These are phyloP conservation scores for Charina bottae DNA, from an alignment of 2,113 vertebrate genomes.

Conservation along the genomic window DNA sequence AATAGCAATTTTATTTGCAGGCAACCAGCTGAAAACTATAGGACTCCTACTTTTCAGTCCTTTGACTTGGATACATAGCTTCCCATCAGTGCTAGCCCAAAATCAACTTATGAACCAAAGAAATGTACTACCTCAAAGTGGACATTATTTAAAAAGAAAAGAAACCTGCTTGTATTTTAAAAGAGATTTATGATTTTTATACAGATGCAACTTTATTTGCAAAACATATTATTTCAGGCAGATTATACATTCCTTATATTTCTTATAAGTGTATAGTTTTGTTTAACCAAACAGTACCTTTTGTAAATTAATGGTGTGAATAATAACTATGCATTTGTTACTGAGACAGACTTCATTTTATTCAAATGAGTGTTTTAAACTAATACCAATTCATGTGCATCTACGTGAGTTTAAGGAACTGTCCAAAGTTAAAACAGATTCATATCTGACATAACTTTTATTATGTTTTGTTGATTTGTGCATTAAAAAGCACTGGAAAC, in stretches of 20 bases:
- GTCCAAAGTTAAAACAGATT: slow-evolving; percentile 62
- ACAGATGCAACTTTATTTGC: slow-evolving; percentile 78
- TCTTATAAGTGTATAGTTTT: slow-evolving; percentile 79
- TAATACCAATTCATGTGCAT: slow-evolving; percentile 65
- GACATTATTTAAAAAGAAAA: slow-evolving; percentile 76
- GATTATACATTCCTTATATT: slow-evolving; percentile 71
- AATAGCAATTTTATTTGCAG: slow-evolving; percentile 70
- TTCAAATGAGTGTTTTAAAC: slow-evolving; percentile 72
- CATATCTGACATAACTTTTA: slow-evolving; percentile 73
- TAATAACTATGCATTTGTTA: slow-evolving; percentile 80
- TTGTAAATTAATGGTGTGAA: slow-evolving; percentile 92
- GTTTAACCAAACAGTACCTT: slow-evolving; percentile 72
- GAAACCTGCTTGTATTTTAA: slow-evolving; percentile 52
- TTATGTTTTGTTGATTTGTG: slow-evolving; percentile 71
- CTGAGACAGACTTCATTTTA: slow-evolving; percentile 75
- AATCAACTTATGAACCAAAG: slow-evolving; percentile 69
- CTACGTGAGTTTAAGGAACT: slow-evolving; percentile 36
- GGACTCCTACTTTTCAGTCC: slow-evolving; percentile 76
- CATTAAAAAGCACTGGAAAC: slow-evolving; percentile 41
- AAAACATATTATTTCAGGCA: slow-evolving; percentile 69
- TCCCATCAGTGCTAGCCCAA: not conserved
- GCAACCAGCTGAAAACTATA: slow-evolving; percentile 76
- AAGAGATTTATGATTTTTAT: slow-evolving; percentile 75
- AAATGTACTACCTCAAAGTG: slow-evolving; percentile 88
- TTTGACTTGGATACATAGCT: slow-evolving; percentile 80